Conservation (phyloP, 2,113 vertebrate species). For the Apteryx owenii region DNA sequence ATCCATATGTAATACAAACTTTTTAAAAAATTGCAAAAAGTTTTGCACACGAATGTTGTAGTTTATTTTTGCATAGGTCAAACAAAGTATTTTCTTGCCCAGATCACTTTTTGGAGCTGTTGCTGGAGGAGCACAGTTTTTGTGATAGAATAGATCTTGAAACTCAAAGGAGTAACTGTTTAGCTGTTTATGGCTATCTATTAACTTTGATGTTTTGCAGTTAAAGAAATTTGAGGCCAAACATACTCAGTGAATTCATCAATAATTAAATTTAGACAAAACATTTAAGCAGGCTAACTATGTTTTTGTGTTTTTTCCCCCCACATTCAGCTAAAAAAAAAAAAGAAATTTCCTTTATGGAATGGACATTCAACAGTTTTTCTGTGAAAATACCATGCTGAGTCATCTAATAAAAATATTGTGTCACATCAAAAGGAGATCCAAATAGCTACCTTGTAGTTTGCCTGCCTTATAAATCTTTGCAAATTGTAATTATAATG, state of each 20-base stretch:
- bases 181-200: neutral
- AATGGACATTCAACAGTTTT: neutral
- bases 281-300: neutral
- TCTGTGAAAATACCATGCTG: neutral
- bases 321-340: neutral
- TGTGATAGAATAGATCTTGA: neutral
- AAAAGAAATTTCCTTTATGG: neutral
- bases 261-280: neutral
- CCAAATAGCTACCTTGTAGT: neutral
- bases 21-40: neutral
- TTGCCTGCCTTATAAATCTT: constrained; percentile 23
- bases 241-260: neutral
- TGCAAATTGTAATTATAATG: constrained; percentile 2
- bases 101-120: neutral
- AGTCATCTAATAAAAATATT: constrained; percentile 20
- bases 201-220: neutral
- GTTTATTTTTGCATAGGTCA: neutral
- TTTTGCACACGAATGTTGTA: neutral
- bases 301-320: too few species aligned
- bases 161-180: neutral
- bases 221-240: neutral
- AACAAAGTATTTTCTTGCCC: neutral
- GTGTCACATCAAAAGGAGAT: neutral
- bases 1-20: neutral
- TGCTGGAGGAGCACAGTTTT: neutral